Conservation (phyloP, 2,888 invertebrate genomes). For the Ctena decussata region DNA sequence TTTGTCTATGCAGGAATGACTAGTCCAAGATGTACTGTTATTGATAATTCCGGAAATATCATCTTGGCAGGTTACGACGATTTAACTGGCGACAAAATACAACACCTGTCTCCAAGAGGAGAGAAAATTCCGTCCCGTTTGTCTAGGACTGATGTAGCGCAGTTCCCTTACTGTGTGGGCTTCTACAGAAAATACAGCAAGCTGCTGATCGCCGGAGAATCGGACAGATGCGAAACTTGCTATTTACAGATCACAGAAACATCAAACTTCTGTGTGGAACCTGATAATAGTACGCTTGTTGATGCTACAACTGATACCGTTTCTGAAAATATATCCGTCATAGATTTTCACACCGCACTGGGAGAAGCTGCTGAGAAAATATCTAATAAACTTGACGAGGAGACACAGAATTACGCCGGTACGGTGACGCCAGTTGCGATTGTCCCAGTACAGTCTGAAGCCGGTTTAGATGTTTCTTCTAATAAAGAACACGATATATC, state of each 20-base stretch:
- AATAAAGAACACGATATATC: too few species aligned
- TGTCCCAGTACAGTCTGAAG: not conserved
- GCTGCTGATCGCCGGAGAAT: not conserved
- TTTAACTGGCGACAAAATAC: not conserved
- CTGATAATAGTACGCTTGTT: too few species aligned
- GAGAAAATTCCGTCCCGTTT: not conserved
- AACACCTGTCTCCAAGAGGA: not conserved
- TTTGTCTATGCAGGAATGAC: slow-evolving; percentile 8
- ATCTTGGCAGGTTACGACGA: not conserved
- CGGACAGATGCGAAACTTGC: not conserved
- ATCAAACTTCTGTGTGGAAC: not conserved
- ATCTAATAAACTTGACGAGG: not conserved
- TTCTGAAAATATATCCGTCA: not conserved
- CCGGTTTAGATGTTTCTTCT: not conserved
- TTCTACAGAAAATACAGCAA: slow-evolving; percentile 1
- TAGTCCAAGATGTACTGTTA: not conserved
- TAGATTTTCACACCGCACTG: not conserved
- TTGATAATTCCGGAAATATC: not conserved
- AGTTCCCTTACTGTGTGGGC: not conserved
- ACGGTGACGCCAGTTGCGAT: not conserved
- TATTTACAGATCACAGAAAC: not conserved
- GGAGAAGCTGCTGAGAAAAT: not conserved
- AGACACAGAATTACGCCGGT: not conserved
- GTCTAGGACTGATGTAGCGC: not conserved
- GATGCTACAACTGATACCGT: not conserved